Conservation (phyloP, 2,888 invertebrate genomes). For the Dyspetes luteomarginatus region DNA sequence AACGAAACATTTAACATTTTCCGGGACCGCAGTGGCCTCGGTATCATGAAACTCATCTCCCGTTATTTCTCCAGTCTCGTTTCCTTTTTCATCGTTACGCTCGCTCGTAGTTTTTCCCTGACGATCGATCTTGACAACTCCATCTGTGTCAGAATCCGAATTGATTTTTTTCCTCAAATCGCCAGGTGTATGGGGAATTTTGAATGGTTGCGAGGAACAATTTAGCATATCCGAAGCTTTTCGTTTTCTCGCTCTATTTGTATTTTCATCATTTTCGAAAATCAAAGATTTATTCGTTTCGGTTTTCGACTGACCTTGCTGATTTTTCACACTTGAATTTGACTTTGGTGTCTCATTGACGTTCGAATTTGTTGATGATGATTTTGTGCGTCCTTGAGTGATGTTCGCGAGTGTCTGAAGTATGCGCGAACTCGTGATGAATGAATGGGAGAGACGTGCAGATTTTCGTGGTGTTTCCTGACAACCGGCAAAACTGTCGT, state of each 20-base stretch:
- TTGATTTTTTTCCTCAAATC: slow-evolving; percentile 64
- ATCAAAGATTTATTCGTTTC: slow-evolving; percentile 38
- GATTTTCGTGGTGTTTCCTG: slow-evolving; percentile 66
- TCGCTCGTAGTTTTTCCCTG: slow-evolving; percentile 31
- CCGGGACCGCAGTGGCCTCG: slow-evolving; percentile 66
- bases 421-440: slow-evolving; percentile 80
- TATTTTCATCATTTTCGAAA: slow-evolving; percentile 19
- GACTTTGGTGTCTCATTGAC: not conserved
- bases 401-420: slow-evolving; percentile 80
- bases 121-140: slow-evolving; percentile 26
- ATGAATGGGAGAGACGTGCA: slow-evolving; percentile 72
- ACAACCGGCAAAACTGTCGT: slow-evolving; percentile 70
- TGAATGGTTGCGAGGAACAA: slow-evolving; percentile 72
- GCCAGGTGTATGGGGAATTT: slow-evolving; percentile 74
- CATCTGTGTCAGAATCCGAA: slow-evolving; percentile 68
- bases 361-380: slow-evolving; percentile 18
- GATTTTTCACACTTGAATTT: not conserved
- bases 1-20: slow-evolving; percentile 79
- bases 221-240: slow-evolving; percentile 76
- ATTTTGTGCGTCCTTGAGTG: slow-evolving; percentile 74
- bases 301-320: slow-evolving; percentile 64
- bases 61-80: slow-evolving; percentile 29
- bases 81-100: slow-evolving; percentile 16
- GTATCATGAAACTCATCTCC: slow-evolving; percentile 52
- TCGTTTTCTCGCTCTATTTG: slow-evolving; percentile 69